Evolutionary conservation across 2,888 invertebrate genomes (phyloP), one percentile per base, ranked within the genome.

Genomic region (Poecilobothrus nobilitatus): DNA sequence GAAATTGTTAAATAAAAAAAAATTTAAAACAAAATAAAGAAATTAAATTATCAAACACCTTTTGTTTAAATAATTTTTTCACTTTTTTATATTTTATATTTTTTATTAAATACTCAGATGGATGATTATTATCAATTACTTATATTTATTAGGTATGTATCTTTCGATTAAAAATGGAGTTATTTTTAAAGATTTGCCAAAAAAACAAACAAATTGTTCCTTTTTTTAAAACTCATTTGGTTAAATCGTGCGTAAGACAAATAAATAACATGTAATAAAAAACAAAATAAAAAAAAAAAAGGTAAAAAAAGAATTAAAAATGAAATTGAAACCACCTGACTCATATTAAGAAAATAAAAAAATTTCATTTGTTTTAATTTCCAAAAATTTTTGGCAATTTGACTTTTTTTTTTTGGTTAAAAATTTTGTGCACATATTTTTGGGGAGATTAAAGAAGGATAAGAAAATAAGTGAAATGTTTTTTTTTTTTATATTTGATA

Each of bases 41-140:
- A 12, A 53, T 53, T 18, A 53, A 53, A 27, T 27, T 37, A 37
- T 37, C 53, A 53, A 53, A 53, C 53, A 53, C 53, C 53, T 53
- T 53, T 53, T 18, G 18, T 37, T 37, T 37, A 12, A 37, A 8
- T 37, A 37, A 37, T 10, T 37, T 37, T 10, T 37, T 2, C 37
- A 37, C 37, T 37, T 37, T 37, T 37, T 37, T 37, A 10, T 37
- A 37, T 37, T 37, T 37, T 15, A 4, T 53, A n/a, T 53, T n/a
- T n/a, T n/a, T n/a, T n/a, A 12, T 53, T 53, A 53, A 53, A 53
- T 53, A 53, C 15, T 18, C 18, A 27, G 53, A 15, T 18, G 53
- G 53, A n/a, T 53, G 53, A 53, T 53, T 53, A 53, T n/a, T 18
- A 53, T 53, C 53, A 53, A 53, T 53, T 53, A 53, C 53, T 53